Conservation (phyloP, 2,888 invertebrate genomes). For the Eupelmus urozonus region DNA sequence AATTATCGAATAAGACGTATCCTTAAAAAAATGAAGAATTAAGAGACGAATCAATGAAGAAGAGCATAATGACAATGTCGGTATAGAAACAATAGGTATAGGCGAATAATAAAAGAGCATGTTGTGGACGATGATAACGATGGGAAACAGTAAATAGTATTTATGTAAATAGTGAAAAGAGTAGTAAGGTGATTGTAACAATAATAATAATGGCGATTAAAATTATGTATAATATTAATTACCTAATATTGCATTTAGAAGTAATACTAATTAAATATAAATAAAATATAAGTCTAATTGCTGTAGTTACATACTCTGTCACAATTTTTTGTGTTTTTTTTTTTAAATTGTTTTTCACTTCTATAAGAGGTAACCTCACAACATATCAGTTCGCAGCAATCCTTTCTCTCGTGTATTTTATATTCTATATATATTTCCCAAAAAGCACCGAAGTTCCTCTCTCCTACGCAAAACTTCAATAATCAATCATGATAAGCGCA, state of each 20-base stretch:
- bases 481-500: slow-evolving; percentile 50
- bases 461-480: slow-evolving; percentile 40
- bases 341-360: slow-evolving; percentile 34
- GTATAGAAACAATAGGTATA: slow-evolving; percentile 45
- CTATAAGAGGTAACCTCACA: slow-evolving; percentile 55
- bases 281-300: slow-evolving; percentile 58
- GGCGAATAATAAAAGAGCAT: slow-evolving; percentile 36
- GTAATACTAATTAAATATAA: slow-evolving; percentile 61
- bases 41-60: slow-evolving; percentile 37
- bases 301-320: slow-evolving; percentile 56
- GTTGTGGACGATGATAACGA: slow-evolving; percentile 45
- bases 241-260: slow-evolving; percentile 61
- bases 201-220: slow-evolving; percentile 61
- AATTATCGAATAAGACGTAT: slow-evolving; percentile 54
- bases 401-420: slow-evolving; percentile 32
- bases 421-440: slow-evolving; percentile 36
- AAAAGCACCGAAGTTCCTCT: slow-evolving; percentile 53
- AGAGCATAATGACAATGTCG: slow-evolving; percentile 41
- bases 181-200: slow-evolving; percentile 41
- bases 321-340: slow-evolving; percentile 52
- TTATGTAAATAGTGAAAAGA: slow-evolving; percentile 50
- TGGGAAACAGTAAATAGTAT: slow-evolving; percentile 51
- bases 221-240: slow-evolving; percentile 59
- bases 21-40: slow-evolving; percentile 42
- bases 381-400: slow-evolving; percentile 26